A percentile compares a stretch with the other conserved stretches of the same genome.
These are phyloP conservation scores for Paraplagusia blochii DNA, from an alignment of 2,113 vertebrate species.

Conservation along the genomic window DNA sequence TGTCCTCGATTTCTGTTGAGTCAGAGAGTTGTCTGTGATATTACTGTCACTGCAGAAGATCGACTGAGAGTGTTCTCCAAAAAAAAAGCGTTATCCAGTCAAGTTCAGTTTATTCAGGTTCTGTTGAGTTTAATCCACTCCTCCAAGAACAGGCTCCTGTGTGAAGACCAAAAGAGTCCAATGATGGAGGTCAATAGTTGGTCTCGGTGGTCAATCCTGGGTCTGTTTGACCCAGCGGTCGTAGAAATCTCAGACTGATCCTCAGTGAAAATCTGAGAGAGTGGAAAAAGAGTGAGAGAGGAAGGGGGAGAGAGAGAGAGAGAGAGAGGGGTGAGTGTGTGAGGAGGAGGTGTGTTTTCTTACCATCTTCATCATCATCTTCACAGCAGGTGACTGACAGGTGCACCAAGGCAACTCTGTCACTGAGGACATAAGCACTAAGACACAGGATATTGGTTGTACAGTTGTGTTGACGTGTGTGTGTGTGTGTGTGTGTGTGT, in stretches of 20 bases:
- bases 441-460: slow-evolving; percentile 13
- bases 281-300: no score
- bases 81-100: no score
- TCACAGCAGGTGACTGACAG: no score
- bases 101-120: no score
- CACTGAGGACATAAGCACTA: neutral
- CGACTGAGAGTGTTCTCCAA: no score
- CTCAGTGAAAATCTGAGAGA: neutral
- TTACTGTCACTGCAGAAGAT: no score
- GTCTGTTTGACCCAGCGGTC: neutral
- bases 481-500: slow-evolving; percentile 8
- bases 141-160: neutral
- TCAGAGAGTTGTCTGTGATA: neutral
- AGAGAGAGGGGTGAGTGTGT: slow-evolving; percentile 8
- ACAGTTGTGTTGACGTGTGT: slow-evolving; percentile 2
- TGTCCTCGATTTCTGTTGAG: neutral
- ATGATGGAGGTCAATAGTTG: neutral
- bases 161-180: no score
- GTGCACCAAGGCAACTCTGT: no score
- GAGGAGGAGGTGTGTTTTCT: no score
- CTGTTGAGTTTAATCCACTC: neutral
- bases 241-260: neutral
- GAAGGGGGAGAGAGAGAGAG: neutral
- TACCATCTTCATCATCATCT: no score
- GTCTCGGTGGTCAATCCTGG: neutral